Conservation (phyloP, 2,888 invertebrate genomes). For the Andrena bicolor region DNA sequence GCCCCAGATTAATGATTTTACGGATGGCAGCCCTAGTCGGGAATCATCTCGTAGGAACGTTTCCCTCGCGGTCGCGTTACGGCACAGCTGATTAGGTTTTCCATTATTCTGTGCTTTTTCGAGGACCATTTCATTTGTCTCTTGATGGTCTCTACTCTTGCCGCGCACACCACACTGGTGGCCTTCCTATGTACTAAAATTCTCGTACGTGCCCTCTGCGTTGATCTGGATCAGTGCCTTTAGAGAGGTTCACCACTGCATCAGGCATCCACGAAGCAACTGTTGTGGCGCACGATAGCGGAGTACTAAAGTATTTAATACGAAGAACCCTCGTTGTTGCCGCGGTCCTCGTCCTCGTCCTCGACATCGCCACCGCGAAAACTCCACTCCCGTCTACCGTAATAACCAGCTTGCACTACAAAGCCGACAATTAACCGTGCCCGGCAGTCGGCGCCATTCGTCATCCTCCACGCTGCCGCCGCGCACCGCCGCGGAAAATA, state of each 20-base stretch:
- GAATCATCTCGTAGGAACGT: no score
- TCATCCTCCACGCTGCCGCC: conserved; percentile 34
- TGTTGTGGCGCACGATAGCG: background rate
- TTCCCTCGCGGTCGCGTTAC: no score
- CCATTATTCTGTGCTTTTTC: background rate
- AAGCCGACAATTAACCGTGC: conserved; percentile 56
- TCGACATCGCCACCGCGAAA: conserved; percentile 1
- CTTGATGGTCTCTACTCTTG: background rate
- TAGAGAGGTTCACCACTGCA: background rate
- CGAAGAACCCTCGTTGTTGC: conserved; percentile 5
- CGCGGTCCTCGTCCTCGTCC: conserved; percentile 2
- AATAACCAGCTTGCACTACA: conserved; percentile 45
- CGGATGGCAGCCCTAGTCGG: no score
- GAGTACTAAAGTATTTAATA: conserved; percentile 6
- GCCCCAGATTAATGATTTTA: no score
- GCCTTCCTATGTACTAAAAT: background rate
- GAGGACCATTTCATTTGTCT: conserved; percentile 6
- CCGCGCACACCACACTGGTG: no score
- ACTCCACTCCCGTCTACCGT: conserved; percentile 11
- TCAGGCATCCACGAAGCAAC: conserved; percentile 7
- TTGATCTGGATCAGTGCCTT: conserved; percentile 16
- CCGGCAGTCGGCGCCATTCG: conserved; percentile 35
- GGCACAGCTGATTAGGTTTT: no score
- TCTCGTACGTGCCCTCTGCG: background rate
- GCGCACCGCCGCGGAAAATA: conserved; percentile 26